Evolutionary conservation across 1,140 invertebrate genomes (phyloP).

Genomic region (Manduca sexta): DNA sequence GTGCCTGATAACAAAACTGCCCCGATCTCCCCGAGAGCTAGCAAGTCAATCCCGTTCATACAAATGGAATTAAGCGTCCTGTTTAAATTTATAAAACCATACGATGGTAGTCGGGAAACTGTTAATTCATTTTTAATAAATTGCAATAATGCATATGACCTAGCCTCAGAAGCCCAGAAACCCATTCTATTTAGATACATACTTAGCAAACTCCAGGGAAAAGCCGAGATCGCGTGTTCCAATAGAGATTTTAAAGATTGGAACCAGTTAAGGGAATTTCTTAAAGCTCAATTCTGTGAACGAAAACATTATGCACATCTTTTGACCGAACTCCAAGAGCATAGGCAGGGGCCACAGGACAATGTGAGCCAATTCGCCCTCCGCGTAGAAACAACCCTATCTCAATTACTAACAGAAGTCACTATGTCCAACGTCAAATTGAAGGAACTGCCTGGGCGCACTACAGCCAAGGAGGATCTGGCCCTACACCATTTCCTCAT

Average conservation of each 20-base stretch:
- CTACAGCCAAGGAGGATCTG: constrained; percentile 10
- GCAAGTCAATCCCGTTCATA: no score
- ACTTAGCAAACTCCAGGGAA: neutral
- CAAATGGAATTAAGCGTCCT: no score
- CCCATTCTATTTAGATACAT: constrained; percentile 7
- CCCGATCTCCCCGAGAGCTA: no score
- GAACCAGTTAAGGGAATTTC: constrained; percentile 18
- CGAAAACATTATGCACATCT: constrained; percentile 21
- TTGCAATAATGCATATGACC: neutral
- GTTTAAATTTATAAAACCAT: no score
- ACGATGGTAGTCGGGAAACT: neutral
- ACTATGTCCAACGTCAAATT: no score
- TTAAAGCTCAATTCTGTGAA: constrained; percentile 21
- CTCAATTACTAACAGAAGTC: constrained; percentile 7
- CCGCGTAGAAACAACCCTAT: constrained; percentile 15
- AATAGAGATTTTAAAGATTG: constrained; percentile 11
- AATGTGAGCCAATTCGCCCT: constrained; percentile 14
- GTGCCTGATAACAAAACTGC: no score
- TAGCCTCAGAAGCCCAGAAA: constrained; percentile 2
- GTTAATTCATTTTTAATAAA: constrained; percentile 1
- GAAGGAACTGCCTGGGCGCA: neutral
- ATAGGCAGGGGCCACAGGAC: constrained; percentile 12
- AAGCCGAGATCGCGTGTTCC: constrained; percentile 8
- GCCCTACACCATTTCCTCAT: constrained; percentile 11
- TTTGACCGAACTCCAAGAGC: constrained; percentile 17